Percentiles rank a stretch among this genome's conserved stretches.
Conservation (phyloP, 23 tunicate genomes). For the Trididemnum nubilum region DNA sequence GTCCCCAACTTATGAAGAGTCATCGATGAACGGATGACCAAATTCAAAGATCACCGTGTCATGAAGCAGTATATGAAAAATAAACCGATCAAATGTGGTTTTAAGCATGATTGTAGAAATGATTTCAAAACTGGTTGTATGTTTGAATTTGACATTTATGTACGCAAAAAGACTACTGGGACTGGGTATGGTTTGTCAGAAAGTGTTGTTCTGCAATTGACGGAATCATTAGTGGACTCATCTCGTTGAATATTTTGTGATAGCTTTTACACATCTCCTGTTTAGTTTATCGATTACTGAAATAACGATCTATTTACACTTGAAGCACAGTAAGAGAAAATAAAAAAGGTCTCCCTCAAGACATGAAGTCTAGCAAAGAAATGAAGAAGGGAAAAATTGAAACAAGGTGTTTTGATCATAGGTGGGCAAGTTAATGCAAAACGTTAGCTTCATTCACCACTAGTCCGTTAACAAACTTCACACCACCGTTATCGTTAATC, state of each 20-base stretch:
- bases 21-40: background rate
- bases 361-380: background rate
- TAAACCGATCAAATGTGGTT: too few species aligned
- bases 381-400: conserved; percentile 22
- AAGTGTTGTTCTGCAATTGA: conserved; percentile 25
- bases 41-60: background rate
- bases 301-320: background rate
- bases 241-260: conserved; percentile 17
- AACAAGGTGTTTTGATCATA: background rate
- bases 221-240: background rate
- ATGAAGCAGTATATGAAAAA: background rate
- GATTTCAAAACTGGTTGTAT: conserved; percentile 28
- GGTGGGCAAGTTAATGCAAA: too few species aligned
- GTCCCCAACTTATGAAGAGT: background rate
- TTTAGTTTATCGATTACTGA: conserved; percentile 6
- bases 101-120: too few species aligned
- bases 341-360: conserved; percentile 1
- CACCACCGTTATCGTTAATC: too few species aligned
- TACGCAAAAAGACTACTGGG: background rate
- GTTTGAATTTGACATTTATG: conserved; percentile 13
- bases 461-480: too few species aligned
- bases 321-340: conserved; percentile 17
- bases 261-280: conserved; percentile 25
- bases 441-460: too few species aligned
- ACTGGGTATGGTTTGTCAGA: background rate